phyloP scores from a whole-genome alignment of 1,140 invertebrate genomes.

The Drosophila leontia region DNA sequence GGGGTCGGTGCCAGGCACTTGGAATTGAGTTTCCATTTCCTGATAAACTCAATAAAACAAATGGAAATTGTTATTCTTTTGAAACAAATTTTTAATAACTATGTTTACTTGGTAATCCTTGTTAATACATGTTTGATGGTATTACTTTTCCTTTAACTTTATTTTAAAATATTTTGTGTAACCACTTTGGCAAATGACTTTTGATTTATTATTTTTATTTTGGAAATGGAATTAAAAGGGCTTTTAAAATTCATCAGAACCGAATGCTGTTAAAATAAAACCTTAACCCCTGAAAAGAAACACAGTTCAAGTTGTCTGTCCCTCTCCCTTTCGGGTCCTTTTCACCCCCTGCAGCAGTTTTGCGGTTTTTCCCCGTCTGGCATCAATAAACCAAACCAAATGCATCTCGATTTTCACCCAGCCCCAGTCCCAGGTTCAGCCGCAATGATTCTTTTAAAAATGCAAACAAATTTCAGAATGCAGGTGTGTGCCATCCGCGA shows the following conservation, averaged over 20 bases:
- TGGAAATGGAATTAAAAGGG: neutral
- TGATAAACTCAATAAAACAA: neutral
- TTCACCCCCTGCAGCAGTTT: slow-evolving; percentile 51
- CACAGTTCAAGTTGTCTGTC: slow-evolving; percentile 35
- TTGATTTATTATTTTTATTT: neutral
- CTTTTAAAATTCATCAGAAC: slow-evolving; percentile 12
- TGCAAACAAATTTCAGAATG: slow-evolving; percentile 75
- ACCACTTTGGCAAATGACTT: neutral
- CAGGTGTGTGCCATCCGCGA: slow-evolving; percentile 61
- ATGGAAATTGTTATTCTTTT: neutral
- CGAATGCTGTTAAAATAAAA: slow-evolving; percentile 3
- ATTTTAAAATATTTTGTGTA: neutral
- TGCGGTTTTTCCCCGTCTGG: slow-evolving; percentile 64
- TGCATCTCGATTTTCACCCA: slow-evolving; percentile 34
- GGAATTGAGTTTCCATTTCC: neutral
- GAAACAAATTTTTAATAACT: neutral
- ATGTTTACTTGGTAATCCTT: neutral
- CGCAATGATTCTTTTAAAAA: slow-evolving; percentile 72
- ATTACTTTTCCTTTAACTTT: too few species aligned
- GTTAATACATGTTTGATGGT: too few species aligned
- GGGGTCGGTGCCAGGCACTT: slow-evolving; percentile 14
- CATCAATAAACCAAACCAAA: slow-evolving; percentile 57
- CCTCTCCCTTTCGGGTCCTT: slow-evolving; percentile 3
- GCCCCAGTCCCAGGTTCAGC: neutral
- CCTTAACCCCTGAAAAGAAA: slow-evolving; percentile 19